Evolutionary conservation across 2,113 vertebrate genomes (phyloP), one percentile per base, ranked within the genome.

Genomic region (Gobio gobio): DNA sequence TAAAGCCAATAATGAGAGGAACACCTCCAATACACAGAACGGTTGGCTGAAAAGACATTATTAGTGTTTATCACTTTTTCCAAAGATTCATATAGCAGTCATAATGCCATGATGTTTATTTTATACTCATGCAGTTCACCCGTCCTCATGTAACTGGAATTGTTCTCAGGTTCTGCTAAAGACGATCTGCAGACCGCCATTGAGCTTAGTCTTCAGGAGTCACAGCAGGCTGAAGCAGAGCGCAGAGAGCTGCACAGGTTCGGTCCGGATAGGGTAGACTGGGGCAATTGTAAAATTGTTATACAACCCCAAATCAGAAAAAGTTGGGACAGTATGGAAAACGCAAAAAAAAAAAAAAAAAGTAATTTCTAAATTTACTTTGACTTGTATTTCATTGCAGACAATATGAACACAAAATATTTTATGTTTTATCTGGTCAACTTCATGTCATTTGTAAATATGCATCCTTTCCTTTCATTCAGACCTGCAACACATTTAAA

Each of bases 231-330:
- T 73, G 91, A 91, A 40, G 89, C 92, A 58, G 94, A 94, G 64
- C 95, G 94, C 74, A 86, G 91, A 85, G 96, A 97, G 77, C 90
- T 95, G 1, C 94, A 94, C 86, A 96, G 96, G 96, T 96, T 89
- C 24, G 9, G 12, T 14, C 18, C 36, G 22, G 10, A 22, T 64
- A 33, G 63, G 54, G 54, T 56, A 56, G 54, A 56, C 54, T 56
- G 54, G 63, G 63, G 26, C 63, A 33, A 33, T 7, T 64, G 26
- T 29, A 18, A 64, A 8, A 68, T 43, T n/a, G 5, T n/a, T 12
- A 72, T 36, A n/a, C n/a, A n/a, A n/a, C n/a, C n/a, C n/a, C n/a
- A n/a, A n/a, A n/a, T n/a, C n/a, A n/a, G n/a, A n/a, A n/a, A n/a
- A n/a, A n/a, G n/a, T n/a, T n/a, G n/a, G n/a, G n/a, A n/a, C n/a